phyloP scores from a whole-genome alignment of 1,140 invertebrate species.

The Campoletis sonorensis region DNA sequence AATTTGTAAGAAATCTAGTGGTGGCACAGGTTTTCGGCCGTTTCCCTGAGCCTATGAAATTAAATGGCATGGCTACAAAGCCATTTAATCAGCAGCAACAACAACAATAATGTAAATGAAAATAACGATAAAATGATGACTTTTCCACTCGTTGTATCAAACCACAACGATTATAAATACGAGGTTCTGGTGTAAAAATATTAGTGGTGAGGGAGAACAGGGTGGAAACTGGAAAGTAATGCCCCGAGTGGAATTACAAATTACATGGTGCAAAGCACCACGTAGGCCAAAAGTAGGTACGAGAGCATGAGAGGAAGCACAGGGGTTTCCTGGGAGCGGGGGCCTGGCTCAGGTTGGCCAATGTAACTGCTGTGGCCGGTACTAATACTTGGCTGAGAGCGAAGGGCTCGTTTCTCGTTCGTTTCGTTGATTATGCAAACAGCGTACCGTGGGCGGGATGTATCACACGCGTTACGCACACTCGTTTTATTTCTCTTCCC shows the following conservation, averaged over 20 bases:
- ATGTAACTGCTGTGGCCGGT: conserved; percentile 8
- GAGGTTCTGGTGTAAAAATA: conserved; percentile 40
- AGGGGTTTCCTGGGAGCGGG: conserved; percentile 16
- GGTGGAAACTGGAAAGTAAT: conserved; percentile 63
- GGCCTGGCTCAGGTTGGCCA: neutral
- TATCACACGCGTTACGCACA: conserved; percentile 58
- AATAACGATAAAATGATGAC: too few species aligned
- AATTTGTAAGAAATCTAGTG: too few species aligned
- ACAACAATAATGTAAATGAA: too few species aligned
- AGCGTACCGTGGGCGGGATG: conserved; percentile 54
- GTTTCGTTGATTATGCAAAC: conserved; percentile 68
- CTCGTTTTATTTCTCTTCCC: conserved; percentile 51
- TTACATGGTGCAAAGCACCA: conserved; percentile 62
- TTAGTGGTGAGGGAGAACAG: neutral
- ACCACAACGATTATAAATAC: neutral
- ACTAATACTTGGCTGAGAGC: conserved; percentile 15
- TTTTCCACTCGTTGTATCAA: too few species aligned
- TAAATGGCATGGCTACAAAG: too few species aligned
- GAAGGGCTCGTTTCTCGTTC: conserved; percentile 51
- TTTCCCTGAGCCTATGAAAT: too few species aligned
- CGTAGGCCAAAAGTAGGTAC: conserved; percentile 33
- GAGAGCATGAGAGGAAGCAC: neutral
- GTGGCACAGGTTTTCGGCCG: too few species aligned
- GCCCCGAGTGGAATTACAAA: conserved; percentile 64
- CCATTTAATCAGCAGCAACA: too few species aligned